Base-by-base conservation (phyloP, 2,888 invertebrate genomes). In the Galerucella calmariensis region DNA sequence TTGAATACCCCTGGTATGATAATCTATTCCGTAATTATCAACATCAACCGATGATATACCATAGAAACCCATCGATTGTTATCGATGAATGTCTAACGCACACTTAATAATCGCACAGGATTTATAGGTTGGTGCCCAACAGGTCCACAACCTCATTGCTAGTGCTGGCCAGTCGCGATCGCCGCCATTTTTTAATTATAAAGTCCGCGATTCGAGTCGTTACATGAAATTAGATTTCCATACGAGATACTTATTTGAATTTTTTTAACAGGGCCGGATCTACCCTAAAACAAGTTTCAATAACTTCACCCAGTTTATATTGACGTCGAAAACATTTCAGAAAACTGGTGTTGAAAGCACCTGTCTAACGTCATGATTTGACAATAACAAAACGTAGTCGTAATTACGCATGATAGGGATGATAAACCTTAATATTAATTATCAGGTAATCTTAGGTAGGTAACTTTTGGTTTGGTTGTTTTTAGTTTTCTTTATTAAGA, bases 101-200 rank as follows among this genome's bases (percentile, higher is more conserved):
- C 61, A 51, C 59, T 77, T 66, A 75, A 79, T 79, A 80, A 79
- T 78, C 61, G 79, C 77, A 83, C 83, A 83, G 84, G 84, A 84
- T 82, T 81, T 80, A 84, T 84, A 83, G 81, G 79, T 81, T 77
- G 81, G 78, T 83, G 83, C 80, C 77, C 82, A 82, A 81, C 82
- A 81, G 83, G 84, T 84, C 82, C 82, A 82, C 81, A 83, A 83
- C 84, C 83, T 83, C 80, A 44, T 65, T 48, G 46, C 6, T 62
- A 41, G 35, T 62, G 75, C 70, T 76, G 78, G 65, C 69, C 75
- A 72, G 73, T 74, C 56, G 63, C 76, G 72, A 69, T 72, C 59
- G 58, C 77, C 59, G 79, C 77, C 78, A 78, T 78, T 74, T 75
- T 75, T 73, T 78, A 79, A 81, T 80, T 75, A 75, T 65, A 75